phyloP scores from a whole-genome alignment of 2,113 vertebrate species.

The Cyprinodon tularosa region DNA sequence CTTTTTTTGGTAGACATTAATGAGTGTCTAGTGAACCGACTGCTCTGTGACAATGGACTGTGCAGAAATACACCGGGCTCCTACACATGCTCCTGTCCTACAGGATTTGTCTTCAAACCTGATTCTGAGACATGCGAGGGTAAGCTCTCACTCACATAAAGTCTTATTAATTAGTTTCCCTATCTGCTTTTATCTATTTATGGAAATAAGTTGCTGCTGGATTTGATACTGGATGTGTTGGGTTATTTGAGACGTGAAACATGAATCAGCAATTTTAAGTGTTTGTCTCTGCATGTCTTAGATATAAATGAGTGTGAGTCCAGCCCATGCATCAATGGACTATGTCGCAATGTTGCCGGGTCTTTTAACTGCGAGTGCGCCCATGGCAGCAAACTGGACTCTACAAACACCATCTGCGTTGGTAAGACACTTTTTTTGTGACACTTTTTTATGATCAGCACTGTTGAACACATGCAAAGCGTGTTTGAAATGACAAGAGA shows the following conservation, averaged over 20 bases:
- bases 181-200: slow-evolving; percentile 14
- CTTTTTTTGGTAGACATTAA: slow-evolving; percentile 87
- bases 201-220: slow-evolving; percentile 22
- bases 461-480: background rate
- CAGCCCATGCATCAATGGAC: slow-evolving; percentile 88
- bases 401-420: slow-evolving; percentile 90
- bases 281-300: slow-evolving; percentile 63
- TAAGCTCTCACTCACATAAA: slow-evolving; percentile 43
- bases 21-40: slow-evolving; percentile 91
- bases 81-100: slow-evolving; percentile 95
- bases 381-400: slow-evolving; percentile 90
- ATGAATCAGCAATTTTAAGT: background rate
- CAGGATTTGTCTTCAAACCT: slow-evolving; percentile 91
- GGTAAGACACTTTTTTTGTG: slow-evolving; percentile 80
- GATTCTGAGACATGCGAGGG: slow-evolving; percentile 98
- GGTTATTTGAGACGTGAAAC: slow-evolving; percentile 9
- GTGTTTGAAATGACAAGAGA: too few species aligned
- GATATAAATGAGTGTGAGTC: slow-evolving; percentile 92
- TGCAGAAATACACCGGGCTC: slow-evolving; percentile 96
- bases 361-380: slow-evolving; percentile 91
- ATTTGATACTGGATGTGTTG: slow-evolving; percentile 48
- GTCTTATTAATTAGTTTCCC: background rate
- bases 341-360: slow-evolving; percentile 89
- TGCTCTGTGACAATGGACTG: slow-evolving; percentile 94
- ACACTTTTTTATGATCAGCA: background rate